Evolutionary conservation across 2,888 invertebrate species (phyloP).

Genomic region (Unio delphinus): DNA sequence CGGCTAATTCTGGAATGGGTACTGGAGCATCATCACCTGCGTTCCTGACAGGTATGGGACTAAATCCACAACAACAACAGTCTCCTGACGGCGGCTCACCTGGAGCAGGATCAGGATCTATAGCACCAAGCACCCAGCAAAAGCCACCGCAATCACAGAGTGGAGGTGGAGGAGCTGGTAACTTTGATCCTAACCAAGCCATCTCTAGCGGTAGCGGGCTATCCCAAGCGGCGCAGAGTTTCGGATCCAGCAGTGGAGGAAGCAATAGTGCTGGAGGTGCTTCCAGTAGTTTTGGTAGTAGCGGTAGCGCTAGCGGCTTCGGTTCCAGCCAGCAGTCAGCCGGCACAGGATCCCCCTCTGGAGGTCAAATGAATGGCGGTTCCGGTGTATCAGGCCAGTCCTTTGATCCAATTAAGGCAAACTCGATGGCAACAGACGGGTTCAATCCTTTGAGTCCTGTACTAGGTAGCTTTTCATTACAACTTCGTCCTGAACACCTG

Average conservation of each 20-base stretch:
- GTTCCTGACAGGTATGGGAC: conserved; percentile 38
- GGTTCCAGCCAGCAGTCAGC: conserved; percentile 7
- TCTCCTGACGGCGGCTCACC: conserved; percentile 7
- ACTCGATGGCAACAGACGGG: conserved; percentile 37
- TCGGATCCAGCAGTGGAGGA: conserved; percentile 11
- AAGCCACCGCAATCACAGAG: conserved; percentile 3
- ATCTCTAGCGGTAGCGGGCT: not conserved
- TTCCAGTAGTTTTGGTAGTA: conserved; percentile 2
- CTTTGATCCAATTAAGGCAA: conserved; percentile 39
- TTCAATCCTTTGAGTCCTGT: conserved; percentile 44
- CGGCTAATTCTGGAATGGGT: conserved; percentile 29
- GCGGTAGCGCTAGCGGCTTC: conserved; percentile 5
- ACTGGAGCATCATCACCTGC: conserved; percentile 33
- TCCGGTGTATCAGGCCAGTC: conserved; percentile 9
- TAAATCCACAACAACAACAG: conserved; percentile 32
- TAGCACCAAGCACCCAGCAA: not conserved
- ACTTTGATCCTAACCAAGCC: not conserved
- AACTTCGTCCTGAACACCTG: no score
- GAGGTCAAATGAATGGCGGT: conserved; percentile 4
- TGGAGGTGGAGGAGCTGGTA: not conserved
- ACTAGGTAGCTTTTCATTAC: conserved; percentile 23
- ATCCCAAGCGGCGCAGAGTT: conserved; percentile 3
- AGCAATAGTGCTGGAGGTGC: conserved; percentile 12
- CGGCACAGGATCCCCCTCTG: not conserved
- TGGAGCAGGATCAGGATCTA: conserved; percentile 1